These are phyloP conservation scores for Stegodyphus dumicola DNA, from an alignment of 1,140 invertebrate genomes.

Conservation along the genomic window DNA sequence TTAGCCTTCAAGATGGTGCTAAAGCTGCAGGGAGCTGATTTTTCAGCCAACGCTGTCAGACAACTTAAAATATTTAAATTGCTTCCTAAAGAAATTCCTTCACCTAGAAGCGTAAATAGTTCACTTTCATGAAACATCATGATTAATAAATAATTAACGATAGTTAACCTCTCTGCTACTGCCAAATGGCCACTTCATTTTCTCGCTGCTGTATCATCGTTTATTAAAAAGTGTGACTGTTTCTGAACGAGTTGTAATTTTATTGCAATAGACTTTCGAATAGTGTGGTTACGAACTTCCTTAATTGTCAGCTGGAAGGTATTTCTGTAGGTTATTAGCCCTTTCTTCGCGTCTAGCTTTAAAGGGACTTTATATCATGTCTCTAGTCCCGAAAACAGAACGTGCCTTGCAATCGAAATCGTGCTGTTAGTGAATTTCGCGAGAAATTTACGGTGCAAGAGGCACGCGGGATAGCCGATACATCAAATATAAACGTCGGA, in stretches of 20 bases:
- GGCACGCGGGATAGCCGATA: slow-evolving; percentile 78
- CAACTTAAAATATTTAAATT: slow-evolving; percentile 40
- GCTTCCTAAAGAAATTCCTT: background rate
- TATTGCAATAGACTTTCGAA: background rate
- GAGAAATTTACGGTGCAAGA: slow-evolving; percentile 59
- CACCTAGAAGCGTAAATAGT: background rate
- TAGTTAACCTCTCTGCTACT: too few relatives aligned
- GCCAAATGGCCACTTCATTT: too few relatives aligned
- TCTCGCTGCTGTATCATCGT: too few relatives aligned
- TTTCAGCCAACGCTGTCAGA: background rate
- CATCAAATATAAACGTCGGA: slow-evolving; percentile 53
- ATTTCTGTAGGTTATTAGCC: slow-evolving; percentile 38
- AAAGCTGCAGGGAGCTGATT: slow-evolving; percentile 6
- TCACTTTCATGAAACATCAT: background rate
- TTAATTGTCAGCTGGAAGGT: background rate
- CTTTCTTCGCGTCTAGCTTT: background rate
- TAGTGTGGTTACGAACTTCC: slow-evolving; percentile 22
- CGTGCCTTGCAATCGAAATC: slow-evolving; percentile 44
- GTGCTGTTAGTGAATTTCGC: slow-evolving; percentile 2
- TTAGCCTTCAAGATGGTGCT: slow-evolving; percentile 11
- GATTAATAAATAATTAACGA: too few relatives aligned
- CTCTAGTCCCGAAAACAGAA: slow-evolving; percentile 37
- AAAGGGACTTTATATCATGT: slow-evolving; percentile 25
- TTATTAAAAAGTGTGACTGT: background rate
- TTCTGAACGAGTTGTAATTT: background rate